These are phyloP conservation scores for Otocyon megalotis DNA, from an alignment of 2,113 vertebrate genomes.

Conservation along the genomic window DNA sequence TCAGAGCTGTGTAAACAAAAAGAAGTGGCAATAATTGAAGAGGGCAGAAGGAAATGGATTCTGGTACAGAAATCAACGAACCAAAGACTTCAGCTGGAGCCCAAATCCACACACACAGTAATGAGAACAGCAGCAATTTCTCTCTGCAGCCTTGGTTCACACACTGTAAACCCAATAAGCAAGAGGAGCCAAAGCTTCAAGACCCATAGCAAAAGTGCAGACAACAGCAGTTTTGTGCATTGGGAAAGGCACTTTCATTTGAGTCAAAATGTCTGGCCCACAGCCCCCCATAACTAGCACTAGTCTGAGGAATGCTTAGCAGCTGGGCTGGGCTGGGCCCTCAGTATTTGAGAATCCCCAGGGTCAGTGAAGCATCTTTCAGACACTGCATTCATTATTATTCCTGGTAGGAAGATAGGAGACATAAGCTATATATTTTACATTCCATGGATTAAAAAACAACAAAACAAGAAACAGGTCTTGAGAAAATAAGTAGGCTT, in stretches of 20 bases:
- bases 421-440: background rate
- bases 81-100: conserved; percentile 64
- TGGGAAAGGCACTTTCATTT: conserved; percentile 55
- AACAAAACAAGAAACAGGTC: background rate
- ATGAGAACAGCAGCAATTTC: conserved; percentile 76
- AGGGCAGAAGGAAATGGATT: conserved; percentile 76
- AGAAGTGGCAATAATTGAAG: conserved; percentile 21
- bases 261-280: conserved; percentile 56
- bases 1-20: conserved; percentile 58
- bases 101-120: conserved; percentile 38
- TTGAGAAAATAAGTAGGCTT: background rate
- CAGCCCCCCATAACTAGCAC: background rate
- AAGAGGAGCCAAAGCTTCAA: conserved; percentile 74
- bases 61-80: conserved; percentile 79
- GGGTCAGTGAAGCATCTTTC: background rate
- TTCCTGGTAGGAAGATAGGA: background rate
- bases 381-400: background rate
- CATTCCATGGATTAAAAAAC: background rate
- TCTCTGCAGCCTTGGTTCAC: conserved; percentile 70
- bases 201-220: conserved; percentile 73
- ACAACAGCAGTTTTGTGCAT: conserved; percentile 43
- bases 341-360: background rate
- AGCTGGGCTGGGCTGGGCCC: background rate
- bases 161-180: conserved; percentile 80
- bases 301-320: background rate